phyloP scores from a whole-genome alignment of 2,888 invertebrate genomes.

The Volucella inanis region DNA sequence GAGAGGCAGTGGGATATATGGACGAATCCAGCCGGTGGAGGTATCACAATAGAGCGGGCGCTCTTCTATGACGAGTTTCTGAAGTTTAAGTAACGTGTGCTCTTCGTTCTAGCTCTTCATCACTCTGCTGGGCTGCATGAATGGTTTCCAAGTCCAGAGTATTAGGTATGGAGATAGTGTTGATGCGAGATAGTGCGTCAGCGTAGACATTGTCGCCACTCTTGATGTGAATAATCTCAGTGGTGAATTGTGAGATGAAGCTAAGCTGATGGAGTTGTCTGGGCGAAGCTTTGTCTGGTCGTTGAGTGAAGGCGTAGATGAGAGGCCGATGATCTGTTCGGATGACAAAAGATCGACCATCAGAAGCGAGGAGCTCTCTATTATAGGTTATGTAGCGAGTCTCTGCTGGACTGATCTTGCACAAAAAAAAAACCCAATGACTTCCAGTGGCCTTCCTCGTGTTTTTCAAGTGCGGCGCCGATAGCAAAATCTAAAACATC shows the following conservation, averaged over 20 bases:
- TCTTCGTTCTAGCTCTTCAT: too few species aligned
- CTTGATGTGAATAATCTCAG: slow-evolving; percentile 18
- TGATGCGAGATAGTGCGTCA: neutral
- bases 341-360: slow-evolving; percentile 11
- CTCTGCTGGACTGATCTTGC: slow-evolving; percentile 22
- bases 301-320: too few species aligned
- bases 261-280: neutral
- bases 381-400: slow-evolving; percentile 24
- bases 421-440: slow-evolving; percentile 28
- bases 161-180: neutral
- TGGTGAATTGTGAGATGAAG: slow-evolving; percentile 31
- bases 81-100: too few species aligned
- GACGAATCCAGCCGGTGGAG: too few species aligned
- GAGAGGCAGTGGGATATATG: too few species aligned
- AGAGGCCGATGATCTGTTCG: slow-evolving; percentile 17
- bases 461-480: slow-evolving; percentile 1
- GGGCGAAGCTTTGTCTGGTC: too few species aligned
- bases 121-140: too few species aligned
- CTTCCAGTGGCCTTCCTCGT: neutral
- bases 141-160: too few species aligned
- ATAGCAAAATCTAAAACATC: slow-evolving; percentile 20
- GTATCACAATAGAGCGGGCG: too few species aligned
- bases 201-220: slow-evolving; percentile 15
- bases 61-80: too few species aligned
- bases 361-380: slow-evolving; percentile 14